Conservation (phyloP, 2,888 invertebrate genomes). For the Glomeris marginata region DNA sequence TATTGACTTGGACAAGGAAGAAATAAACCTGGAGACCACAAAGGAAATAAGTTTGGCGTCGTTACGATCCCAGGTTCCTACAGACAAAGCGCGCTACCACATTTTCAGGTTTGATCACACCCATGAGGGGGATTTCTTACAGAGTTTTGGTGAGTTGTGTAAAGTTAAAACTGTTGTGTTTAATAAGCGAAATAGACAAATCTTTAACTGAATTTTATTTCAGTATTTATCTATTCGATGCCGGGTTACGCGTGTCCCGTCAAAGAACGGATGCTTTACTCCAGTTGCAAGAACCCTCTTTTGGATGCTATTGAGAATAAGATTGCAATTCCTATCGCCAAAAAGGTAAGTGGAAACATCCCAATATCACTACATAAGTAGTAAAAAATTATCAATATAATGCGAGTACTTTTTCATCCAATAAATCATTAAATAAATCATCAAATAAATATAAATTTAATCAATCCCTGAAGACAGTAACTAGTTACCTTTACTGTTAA, state of each 20-base stretch:
- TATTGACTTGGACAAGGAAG: constrained; percentile 66
- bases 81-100: constrained; percentile 77
- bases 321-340: constrained; percentile 60
- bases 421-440: too few species aligned
- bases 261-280: constrained; percentile 96
- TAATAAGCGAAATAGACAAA: constrained; percentile 1
- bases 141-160: constrained; percentile 60
- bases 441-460: too few species aligned
- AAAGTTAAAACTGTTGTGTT: too few species aligned
- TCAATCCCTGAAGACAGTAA: too few species aligned
- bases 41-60: constrained; percentile 49
- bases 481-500: too few species aligned
- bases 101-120: constrained; percentile 79
- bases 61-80: constrained; percentile 64
- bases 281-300: constrained; percentile 89
- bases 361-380: too few species aligned
- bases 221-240: constrained; percentile 98
- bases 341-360: constrained; percentile 61
- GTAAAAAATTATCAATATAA: too few species aligned
- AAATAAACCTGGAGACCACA: constrained; percentile 64
- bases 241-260: constrained; percentile 92
- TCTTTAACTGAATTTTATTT: constrained; percentile 14
- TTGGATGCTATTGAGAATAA: constrained; percentile 58
- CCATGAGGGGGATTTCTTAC: constrained; percentile 78
- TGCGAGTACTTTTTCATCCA: too few species aligned